These are phyloP conservation scores for Florisuga fusca DNA, from an alignment of 2,797 vertebrate genomes.

Conservation along the genomic window DNA sequence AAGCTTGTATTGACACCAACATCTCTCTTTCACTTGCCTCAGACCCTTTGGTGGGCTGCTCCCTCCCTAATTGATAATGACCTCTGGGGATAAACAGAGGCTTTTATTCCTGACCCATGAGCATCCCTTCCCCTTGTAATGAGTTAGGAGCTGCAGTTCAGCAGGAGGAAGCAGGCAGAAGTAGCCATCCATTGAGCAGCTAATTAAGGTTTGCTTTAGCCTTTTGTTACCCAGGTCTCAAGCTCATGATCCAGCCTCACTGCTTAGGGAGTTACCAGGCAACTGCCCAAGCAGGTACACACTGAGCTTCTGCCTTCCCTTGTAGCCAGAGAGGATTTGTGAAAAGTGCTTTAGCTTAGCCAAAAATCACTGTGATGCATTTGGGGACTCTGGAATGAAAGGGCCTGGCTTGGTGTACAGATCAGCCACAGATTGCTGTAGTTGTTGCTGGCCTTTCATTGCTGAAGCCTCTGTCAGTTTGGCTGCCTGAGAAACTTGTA, in stretches of 20 bases:
- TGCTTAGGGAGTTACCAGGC: not conserved
- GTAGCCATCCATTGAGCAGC: not conserved
- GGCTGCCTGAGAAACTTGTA: not conserved
- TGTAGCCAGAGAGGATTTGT: not conserved
- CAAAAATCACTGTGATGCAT: accelerated
- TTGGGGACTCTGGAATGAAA: not conserved
- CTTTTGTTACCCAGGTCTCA: not conserved
- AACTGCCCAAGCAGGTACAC: not conserved
- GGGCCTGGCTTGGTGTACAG: not conserved
- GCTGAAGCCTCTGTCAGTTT: not conserved
- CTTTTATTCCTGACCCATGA: not conserved
- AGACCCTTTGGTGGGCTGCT: not conserved
- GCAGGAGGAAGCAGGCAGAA: not conserved
- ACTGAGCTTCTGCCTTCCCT: not conserved
- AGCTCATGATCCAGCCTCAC: not conserved
- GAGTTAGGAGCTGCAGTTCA: not conserved
- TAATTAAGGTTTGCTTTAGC: conserved; percentile 17
- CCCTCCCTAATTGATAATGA: not conserved
- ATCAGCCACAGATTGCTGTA: not conserved
- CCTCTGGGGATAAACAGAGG: not conserved
- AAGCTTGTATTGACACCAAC: not conserved
- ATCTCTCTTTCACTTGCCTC: not conserved
- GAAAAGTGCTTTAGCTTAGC: not conserved
- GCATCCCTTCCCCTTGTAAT: not conserved
- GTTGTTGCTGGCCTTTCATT: not conserved